Evolutionary conservation across 2,113 vertebrate species (phyloP).

Genomic region (Brachyistius frenatus): DNA sequence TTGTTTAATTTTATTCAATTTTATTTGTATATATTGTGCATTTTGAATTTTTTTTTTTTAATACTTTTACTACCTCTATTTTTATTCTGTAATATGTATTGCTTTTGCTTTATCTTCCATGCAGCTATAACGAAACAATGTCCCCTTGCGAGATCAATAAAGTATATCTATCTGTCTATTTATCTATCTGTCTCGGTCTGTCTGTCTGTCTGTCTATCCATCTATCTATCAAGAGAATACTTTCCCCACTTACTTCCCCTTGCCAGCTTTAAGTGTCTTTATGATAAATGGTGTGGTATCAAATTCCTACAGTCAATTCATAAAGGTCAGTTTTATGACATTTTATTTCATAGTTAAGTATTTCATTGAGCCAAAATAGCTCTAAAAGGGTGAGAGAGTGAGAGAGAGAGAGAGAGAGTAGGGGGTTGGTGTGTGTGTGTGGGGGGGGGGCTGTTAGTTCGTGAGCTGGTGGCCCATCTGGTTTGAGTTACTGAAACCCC

Average conservation of each 20-base stretch:
- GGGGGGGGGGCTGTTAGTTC: conserved; percentile 52
- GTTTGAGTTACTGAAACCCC: conserved; percentile 74
- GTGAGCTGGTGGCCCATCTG: conserved; percentile 83
- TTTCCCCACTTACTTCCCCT: conserved; percentile 12
- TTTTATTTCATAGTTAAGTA: conserved; percentile 59
- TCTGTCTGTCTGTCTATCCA: background rate
- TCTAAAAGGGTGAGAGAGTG: conserved; percentile 16
- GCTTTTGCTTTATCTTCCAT: too few species aligned
- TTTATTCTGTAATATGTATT: too few species aligned
- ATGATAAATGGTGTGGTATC: conserved; percentile 54
- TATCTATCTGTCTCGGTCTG: too few species aligned
- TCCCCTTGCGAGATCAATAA: too few species aligned
- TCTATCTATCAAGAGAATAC: conserved; percentile 24
- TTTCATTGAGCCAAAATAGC: conserved; percentile 60
- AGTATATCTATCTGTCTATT: too few species aligned
- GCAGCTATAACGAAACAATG: too few species aligned
- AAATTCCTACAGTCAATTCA: conserved; percentile 47
- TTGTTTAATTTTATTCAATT: too few species aligned
- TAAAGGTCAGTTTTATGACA: conserved; percentile 57
- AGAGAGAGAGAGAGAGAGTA: conserved; percentile 7
- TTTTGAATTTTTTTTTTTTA: too few species aligned
- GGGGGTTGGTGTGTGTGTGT: background rate
- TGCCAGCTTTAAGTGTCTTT: conserved; percentile 38
- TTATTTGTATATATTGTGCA: too few species aligned
- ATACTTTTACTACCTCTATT: too few species aligned